Conservation (phyloP, 1,140 invertebrate species). For the Orchestia grillus region DNA sequence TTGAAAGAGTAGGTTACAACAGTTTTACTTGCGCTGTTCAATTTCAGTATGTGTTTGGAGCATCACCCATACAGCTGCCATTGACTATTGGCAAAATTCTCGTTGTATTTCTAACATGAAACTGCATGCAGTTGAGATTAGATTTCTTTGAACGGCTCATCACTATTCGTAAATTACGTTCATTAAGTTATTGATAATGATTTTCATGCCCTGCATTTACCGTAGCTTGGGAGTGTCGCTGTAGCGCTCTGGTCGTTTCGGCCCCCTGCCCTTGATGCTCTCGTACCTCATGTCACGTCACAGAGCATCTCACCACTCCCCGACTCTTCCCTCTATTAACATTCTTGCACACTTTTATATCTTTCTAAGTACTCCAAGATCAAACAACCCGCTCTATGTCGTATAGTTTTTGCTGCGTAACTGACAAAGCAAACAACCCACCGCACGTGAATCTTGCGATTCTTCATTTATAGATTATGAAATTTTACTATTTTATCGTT, state of each 20-base stretch:
- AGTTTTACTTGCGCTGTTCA: not conserved
- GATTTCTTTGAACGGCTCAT: not conserved
- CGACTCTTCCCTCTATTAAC: not conserved
- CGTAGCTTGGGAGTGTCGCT: not conserved
- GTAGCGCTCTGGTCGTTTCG: not conserved
- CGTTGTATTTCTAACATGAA: not conserved
- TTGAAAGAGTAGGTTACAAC: not conserved
- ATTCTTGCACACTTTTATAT: not conserved
- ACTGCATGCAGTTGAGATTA: not conserved
- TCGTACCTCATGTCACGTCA: not conserved
- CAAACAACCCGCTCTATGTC: not conserved
- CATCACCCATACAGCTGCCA: not conserved
- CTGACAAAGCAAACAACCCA: not conserved
- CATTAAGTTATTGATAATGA: not conserved
- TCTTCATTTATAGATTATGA: not conserved
- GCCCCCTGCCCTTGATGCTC: too few relatives aligned
- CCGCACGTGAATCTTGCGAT: too few relatives aligned
- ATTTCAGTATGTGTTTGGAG: not conserved
- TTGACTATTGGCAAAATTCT: not conserved
- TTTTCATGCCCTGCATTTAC: not conserved
- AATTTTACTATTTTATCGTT: not conserved
- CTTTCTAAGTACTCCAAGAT: not conserved
- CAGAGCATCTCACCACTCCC: not conserved
- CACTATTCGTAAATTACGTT: not conserved
- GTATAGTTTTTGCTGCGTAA: not conserved